Evolutionary conservation across 2,888 invertebrate genomes (phyloP).

Genomic region (Sinodicranocentrus sp.): DNA sequence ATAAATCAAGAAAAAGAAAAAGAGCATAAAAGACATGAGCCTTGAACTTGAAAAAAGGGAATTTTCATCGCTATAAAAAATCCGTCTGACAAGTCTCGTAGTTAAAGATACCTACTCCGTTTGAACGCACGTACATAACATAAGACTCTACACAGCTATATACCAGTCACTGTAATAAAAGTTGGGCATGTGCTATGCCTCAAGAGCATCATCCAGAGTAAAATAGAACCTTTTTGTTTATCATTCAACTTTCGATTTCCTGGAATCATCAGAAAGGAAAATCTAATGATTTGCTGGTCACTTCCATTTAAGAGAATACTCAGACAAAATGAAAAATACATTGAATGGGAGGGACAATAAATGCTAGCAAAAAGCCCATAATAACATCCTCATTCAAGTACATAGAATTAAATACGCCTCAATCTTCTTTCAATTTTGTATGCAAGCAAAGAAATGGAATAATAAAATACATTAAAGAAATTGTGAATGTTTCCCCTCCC

Average conservation of each 20-base stretch:
- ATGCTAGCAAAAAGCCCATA: no score
- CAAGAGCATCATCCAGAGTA: constrained; percentile 1
- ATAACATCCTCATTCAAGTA: no score
- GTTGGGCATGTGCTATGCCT: constrained; percentile 40
- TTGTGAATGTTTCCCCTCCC: no score
- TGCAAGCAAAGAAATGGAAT: no score
- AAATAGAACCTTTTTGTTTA: constrained; percentile 57
- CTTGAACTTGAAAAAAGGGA: constrained; percentile 60
- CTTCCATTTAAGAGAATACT: constrained; percentile 5
- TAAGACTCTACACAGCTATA: neutral
- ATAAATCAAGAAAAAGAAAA: no score
- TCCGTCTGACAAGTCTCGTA: constrained; percentile 5
- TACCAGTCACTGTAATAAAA: constrained; percentile 31
- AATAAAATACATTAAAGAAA: no score
- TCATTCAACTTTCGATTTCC: constrained; percentile 71
- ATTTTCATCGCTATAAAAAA: constrained; percentile 59
- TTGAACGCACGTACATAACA: constrained; percentile 32
- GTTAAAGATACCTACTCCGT: no score
- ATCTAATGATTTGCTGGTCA: constrained; percentile 58
- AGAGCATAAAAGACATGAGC: constrained; percentile 28
- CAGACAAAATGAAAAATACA: constrained; percentile 15
- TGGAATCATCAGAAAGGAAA: constrained; percentile 70
- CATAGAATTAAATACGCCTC: no score
- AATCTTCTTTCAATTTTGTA: no score
- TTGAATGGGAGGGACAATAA: constrained; percentile 50